Evolutionary conservation across 2,113 vertebrate genomes (phyloP).

Genomic region (Phyllostomus hastatus): DNA sequence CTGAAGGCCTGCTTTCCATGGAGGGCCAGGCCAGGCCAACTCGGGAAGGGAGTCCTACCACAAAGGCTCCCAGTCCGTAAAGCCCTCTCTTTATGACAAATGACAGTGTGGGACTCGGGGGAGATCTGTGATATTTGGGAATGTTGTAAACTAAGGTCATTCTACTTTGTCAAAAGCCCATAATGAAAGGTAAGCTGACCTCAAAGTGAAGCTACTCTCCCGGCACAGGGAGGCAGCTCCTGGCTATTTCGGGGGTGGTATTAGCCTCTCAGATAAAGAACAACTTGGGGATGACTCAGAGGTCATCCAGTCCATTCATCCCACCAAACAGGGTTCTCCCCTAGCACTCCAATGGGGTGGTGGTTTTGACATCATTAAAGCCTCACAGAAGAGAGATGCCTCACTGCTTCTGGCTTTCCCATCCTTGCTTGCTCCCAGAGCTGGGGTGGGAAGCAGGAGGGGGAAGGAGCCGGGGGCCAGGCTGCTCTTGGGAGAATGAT

Average conservation of each 20-base stretch:
- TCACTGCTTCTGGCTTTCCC: not conserved
- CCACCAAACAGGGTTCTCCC: not conserved
- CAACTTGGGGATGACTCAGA: not conserved
- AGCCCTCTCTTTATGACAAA: conserved; percentile 36
- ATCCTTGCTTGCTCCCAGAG: not conserved
- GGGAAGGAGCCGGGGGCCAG: not conserved
- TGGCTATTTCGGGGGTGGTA: not conserved
- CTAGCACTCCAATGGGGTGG: not conserved
- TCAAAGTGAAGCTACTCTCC: not conserved
- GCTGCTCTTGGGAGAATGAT: not conserved
- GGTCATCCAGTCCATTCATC: not conserved
- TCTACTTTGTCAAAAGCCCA: conserved; percentile 66
- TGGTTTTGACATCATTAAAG: not conserved
- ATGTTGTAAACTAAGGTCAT: conserved; percentile 57
- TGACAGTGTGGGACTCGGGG: not conserved
- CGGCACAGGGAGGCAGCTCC: not conserved
- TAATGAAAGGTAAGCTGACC: conserved; percentile 8
- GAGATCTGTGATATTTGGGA: conserved; percentile 59
- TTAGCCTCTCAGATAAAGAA: conserved; percentile 14
- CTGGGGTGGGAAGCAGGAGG: not conserved
- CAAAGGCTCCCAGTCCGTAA: not conserved
- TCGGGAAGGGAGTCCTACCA: not conserved
- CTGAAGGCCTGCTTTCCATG: not conserved
- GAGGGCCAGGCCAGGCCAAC: not conserved
- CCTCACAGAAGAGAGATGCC: not conserved